Conservation (phyloP, 2,113 vertebrate genomes). For the Zosterops hypoxanthus region DNA sequence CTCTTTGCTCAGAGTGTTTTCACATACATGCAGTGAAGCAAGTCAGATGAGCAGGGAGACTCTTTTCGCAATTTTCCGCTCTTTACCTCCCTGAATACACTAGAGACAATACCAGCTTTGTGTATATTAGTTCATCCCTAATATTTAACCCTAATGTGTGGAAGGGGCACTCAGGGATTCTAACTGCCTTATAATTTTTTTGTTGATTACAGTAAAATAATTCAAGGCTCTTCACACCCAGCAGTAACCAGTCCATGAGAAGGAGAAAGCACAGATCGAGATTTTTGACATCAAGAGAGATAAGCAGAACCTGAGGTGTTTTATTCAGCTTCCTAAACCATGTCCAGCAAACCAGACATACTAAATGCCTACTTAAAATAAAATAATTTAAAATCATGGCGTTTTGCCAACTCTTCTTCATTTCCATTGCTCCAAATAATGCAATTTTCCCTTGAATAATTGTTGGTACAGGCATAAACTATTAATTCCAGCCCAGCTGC, state of each 20-base stretch:
- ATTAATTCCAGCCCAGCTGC: conserved; percentile 13
- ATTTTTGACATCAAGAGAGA: background rate
- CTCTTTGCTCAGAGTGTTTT: background rate
- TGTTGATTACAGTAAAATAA: background rate
- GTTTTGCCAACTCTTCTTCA: background rate
- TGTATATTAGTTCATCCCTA: background rate
- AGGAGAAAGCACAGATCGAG: background rate
- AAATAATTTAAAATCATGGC: background rate
- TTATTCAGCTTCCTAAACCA: background rate
- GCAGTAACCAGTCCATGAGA: background rate
- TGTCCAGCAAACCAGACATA: background rate
- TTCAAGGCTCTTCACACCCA: background rate
- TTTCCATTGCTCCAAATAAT: background rate
- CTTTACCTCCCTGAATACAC: background rate
- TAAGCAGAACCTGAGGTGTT: background rate
- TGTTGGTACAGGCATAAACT: background rate
- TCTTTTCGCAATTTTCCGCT: background rate
- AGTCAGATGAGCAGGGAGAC: background rate
- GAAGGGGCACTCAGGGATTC: background rate
- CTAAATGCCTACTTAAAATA: background rate
- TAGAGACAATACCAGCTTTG: background rate
- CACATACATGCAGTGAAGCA: background rate
- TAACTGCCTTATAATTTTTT: background rate
- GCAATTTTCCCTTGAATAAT: background rate
- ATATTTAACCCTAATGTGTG: background rate